A percentile compares a stretch with the other conserved stretches of the same genome.
phyloP scores from a whole-genome alignment of 2,113 vertebrate species.

The Merops nubicus region DNA sequence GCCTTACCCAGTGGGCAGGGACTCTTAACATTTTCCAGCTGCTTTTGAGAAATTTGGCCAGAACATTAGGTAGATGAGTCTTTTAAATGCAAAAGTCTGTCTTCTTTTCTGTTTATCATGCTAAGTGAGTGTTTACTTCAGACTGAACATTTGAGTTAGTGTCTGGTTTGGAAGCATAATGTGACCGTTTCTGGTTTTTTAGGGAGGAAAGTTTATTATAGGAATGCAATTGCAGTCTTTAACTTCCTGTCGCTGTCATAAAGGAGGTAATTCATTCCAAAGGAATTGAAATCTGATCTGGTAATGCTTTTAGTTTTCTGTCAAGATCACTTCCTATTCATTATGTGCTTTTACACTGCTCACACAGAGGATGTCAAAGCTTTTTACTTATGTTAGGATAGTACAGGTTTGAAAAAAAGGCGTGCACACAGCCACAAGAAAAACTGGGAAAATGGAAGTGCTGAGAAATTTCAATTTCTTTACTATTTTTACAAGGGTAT shows the following conservation, averaged over 20 bases:
- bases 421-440: accelerated
- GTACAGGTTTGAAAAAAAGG: not conserved
- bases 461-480: not conserved
- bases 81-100: not conserved
- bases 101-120: not conserved
- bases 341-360: not conserved
- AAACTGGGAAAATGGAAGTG: not conserved
- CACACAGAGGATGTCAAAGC: accelerated
- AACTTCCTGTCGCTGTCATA: not conserved
- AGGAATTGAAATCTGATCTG: not conserved
- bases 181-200: not conserved
- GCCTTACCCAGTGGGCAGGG: not conserved
- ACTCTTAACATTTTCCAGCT: not conserved
- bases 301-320: not conserved
- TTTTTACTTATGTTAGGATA: not conserved
- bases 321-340: not conserved
- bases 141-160: not conserved
- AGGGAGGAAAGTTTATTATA: not conserved
- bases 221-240: not conserved
- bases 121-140: not conserved
- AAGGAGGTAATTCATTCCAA: not conserved
- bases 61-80: not conserved
- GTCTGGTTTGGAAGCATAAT: not conserved
- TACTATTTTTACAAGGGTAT: not conserved
- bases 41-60: not conserved